Evolutionary conservation across 2,888 invertebrate genomes (phyloP).

Genomic region (Caenorhabditis afra): DNA sequence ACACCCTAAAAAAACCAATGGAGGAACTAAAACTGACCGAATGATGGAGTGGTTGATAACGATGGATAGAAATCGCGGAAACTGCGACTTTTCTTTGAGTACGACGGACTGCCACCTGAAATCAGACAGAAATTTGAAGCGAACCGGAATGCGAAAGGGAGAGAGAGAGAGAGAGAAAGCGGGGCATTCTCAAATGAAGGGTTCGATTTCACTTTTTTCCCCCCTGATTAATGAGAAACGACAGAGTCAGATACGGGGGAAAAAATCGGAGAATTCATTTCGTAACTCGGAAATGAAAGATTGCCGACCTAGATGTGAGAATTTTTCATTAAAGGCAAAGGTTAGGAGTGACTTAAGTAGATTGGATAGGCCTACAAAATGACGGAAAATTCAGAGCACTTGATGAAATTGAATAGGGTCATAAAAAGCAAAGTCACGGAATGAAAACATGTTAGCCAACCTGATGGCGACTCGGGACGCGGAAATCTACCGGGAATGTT

Average conservation of each 20-base stretch:
- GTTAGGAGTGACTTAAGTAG: too few relatives aligned
- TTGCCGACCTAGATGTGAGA: neutral
- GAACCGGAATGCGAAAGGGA: too few relatives aligned
- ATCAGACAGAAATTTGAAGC: neutral
- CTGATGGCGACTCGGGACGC: constrained; percentile 48
- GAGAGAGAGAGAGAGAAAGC: neutral
- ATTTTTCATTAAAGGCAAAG: too few relatives aligned
- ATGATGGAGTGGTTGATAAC: constrained; percentile 53
- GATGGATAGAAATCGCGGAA: constrained; percentile 53
- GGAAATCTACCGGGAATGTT: constrained; percentile 53
- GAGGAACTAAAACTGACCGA: constrained; percentile 47
- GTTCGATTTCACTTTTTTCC: too few relatives aligned
- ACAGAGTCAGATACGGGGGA: neutral
- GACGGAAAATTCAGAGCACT: neutral
- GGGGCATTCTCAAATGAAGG: neutral
- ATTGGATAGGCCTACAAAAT: neutral
- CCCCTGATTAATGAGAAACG: neutral
- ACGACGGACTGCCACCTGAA: constrained; percentile 59
- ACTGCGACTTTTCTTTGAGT: constrained; percentile 48
- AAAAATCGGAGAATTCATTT: neutral
- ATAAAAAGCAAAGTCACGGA: neutral
- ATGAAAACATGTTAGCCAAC: constrained; percentile 32
- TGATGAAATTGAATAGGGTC: neutral
- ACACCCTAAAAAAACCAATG: neutral
- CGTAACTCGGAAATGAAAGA: neutral